Evolutionary conservation across 2,888 invertebrate genomes (phyloP).

Genomic region (Aphodius sticticus): DNA sequence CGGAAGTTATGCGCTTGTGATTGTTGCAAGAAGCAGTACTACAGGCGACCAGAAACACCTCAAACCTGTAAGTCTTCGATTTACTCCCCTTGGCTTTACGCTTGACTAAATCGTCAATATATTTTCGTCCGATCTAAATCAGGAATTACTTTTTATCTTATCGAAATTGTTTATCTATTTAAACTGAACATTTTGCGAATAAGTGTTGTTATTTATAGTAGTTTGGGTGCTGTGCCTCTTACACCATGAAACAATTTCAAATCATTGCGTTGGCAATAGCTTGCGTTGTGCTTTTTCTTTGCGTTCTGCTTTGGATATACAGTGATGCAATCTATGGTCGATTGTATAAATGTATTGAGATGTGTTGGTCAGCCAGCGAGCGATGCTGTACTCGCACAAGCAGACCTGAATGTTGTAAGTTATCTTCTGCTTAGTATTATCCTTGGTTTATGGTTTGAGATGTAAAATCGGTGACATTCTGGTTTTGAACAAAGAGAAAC

Average conservation of each 20-base stretch:
- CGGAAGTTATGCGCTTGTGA: background rate
- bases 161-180: background rate
- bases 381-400: background rate
- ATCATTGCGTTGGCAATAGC: background rate
- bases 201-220: background rate
- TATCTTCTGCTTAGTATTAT: background rate
- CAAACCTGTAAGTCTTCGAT: background rate
- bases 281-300: background rate
- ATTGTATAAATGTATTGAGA: background rate
- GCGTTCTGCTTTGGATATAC: background rate
- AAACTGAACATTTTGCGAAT: background rate
- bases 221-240: background rate
- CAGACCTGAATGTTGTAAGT: background rate
- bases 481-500: no score
- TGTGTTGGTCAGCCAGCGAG: background rate
- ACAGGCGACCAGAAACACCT: background rate
- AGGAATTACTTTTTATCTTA: no score
- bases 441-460: no score
- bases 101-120: no score
- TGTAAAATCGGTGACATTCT: no score
- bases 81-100: background rate
- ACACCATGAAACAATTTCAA: background rate
- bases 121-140: no score
- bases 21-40: constrained; percentile 4
- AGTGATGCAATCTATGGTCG: background rate